Evolutionary conservation across 2,888 invertebrate species (phyloP), one percentile per base, ranked within the genome.

Genomic region (Tetramorium bicarinatum): DNA sequence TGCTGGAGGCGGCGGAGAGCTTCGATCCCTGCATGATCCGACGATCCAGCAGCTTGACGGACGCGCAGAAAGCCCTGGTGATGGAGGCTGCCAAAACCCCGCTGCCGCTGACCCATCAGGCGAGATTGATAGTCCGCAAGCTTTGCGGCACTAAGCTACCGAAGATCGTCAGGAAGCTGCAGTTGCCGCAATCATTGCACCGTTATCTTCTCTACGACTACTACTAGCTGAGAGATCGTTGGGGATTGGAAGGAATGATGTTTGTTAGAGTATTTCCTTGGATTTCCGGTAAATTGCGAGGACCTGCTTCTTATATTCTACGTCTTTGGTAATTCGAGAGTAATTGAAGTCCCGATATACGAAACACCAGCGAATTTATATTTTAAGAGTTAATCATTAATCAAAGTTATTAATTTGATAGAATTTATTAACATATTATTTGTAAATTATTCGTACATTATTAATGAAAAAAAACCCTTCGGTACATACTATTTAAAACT

Each of bases 1-100:
- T 98, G 81, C 94, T 97, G 72, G 97, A 97, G 90, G 97, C 97
- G 0, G 97, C 97, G 0, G 97, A 97, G 94, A 96, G 97, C 11
- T 98, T 97, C 94, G 98, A 98, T 93, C 96, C 97, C 0, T 97
- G 97, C 92, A 97, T 97, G 97, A 98, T 98, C 72, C 96, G 97
- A 89, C 96, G 97, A 89, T 97, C 97, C 92, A 96, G 96, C 76
- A 95, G 96, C 2, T 94, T 98, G 1, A 96, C 96, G 0, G 95
- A 96, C 2, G 95, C 95, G 13, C 97, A 97, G 93, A 97, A 97
- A 92, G 95, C 96, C 52, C 93, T 96, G 44, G 95, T 98, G 56
- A 95, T 97, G 75, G 95, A 96, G 84, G 95, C 96, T 6, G 97
- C 97, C 13, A 96, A 96, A 82, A 96, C 95, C 38, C 98, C 98